Conservation (phyloP, 2,113 vertebrate species). For the Sinosuthora webbiana region DNA sequence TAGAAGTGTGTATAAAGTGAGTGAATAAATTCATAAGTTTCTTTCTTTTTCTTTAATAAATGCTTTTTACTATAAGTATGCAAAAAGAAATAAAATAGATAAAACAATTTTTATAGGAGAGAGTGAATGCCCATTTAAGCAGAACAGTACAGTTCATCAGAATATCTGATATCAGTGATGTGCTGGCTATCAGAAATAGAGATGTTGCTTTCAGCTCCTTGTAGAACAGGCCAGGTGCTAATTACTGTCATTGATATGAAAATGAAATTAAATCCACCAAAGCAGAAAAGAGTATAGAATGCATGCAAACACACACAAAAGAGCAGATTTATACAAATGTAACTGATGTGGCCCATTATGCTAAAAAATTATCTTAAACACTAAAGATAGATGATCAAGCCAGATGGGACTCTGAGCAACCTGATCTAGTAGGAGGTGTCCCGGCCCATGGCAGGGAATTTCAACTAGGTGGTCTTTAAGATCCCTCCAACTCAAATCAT, state of each 20-base stretch:
- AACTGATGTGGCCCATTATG: not conserved
- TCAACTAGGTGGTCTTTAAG: not conserved
- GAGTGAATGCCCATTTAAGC: not conserved
- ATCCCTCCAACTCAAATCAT: not conserved
- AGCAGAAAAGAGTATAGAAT: not conserved
- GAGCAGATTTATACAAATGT: not conserved
- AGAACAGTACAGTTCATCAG: not conserved
- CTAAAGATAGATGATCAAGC: not conserved
- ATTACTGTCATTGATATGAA: not conserved
- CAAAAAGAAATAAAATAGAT: not conserved
- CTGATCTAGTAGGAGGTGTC: not conserved
- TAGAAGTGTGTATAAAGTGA: not conserved
- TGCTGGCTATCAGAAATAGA: not conserved
- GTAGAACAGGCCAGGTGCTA: not conserved
- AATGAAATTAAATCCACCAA: not conserved
- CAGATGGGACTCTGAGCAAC: not conserved
- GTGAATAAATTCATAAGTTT: not conserved
- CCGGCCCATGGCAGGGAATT: not conserved
- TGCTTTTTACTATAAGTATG: not conserved
- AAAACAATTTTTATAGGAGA: not conserved
- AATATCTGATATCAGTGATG: not conserved
- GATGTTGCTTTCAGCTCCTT: not conserved
- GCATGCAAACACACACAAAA: not conserved
- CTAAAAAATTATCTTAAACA: not conserved
- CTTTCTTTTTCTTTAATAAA: not conserved